These are phyloP conservation scores for Oligia strigilis DNA, from an alignment of 2,888 invertebrate species.

Conservation along the genomic window DNA sequence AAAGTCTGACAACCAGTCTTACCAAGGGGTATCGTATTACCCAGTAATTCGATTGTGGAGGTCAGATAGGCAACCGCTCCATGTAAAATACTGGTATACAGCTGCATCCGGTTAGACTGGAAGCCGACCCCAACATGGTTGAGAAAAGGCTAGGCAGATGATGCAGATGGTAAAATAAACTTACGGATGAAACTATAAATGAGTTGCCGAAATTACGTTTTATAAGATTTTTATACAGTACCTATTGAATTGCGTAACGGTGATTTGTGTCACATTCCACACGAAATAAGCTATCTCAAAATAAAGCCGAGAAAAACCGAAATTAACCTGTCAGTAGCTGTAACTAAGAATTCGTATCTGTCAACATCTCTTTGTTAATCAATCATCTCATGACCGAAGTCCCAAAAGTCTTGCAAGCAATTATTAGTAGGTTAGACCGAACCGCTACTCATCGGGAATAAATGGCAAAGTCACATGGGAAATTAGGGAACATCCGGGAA, in stretches of 20 bases:
- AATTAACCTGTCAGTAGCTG: too few species aligned
- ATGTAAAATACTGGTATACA: too few species aligned
- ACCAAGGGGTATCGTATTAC: too few species aligned
- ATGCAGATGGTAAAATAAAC: too few species aligned
- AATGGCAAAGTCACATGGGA: slow-evolving; percentile 25
- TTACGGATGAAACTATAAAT: too few species aligned
- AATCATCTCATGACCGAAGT: slow-evolving; percentile 3
- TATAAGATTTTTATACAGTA: too few species aligned
- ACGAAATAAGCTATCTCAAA: not conserved
- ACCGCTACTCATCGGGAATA: slow-evolving; percentile 9
- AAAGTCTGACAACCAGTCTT: too few species aligned
- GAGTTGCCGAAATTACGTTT: not conserved
- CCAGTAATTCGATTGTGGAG: too few species aligned
- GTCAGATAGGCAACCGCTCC: too few species aligned
- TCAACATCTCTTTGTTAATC: slow-evolving; percentile 5
- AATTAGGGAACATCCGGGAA: slow-evolving; percentile 18
- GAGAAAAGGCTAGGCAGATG: too few species aligned
- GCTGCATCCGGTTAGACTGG: too few species aligned
- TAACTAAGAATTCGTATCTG: not conserved
- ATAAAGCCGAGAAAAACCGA: not conserved
- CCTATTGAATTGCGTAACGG: not conserved
- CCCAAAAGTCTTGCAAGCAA: slow-evolving; percentile 1
- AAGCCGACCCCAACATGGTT: too few species aligned
- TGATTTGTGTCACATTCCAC: not conserved
- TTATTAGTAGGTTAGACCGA: not conserved